Evolutionary conservation across 92 coral and sea anemone genomes (phyloP), one percentile per base, ranked within the genome.

Genomic region (Epizoanthus ramosus): DNA sequence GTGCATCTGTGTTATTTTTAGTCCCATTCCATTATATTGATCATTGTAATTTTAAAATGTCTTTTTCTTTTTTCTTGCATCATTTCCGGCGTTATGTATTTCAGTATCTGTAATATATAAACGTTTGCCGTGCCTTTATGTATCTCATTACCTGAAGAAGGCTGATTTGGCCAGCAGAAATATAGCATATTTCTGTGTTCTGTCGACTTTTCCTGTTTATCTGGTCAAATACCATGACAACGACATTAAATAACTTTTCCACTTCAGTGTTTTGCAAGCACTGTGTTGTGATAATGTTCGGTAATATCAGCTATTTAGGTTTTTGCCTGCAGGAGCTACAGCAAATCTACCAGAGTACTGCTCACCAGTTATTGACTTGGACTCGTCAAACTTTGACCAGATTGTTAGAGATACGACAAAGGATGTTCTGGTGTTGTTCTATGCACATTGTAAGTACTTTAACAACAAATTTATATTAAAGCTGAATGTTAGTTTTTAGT

Each of bases 371-470:
- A 63, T 74, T 50, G 85, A 86, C 43, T 59, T 93, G 70, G 98
- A 93, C 79, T 43, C 90, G 3, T 84, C 95, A 56, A 91, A 93
- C 83, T 93, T 93, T 89, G 93, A 93, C 35, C 85, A 85, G 23
- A 53, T 95, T 16, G 97, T 87, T 54, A 45, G 87, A 71, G 90
- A 93, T 84, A 53, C 81, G 17, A 85, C 70, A 54, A 95, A 93
- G n/a, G 95, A 95, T 75, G 98, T 95, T 2, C 75, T 95, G 80
- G 97, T 95, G 5, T 95, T 93, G 83, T 95, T 95, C 80, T 95
- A 92, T 87, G 98, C 98, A 12, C 98, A 97, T 57, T 95, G 98
- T 95, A 88, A 88, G 98, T 81, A 72, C 5, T 14, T 28, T 28
- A 28, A 28, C 31, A 28, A 28, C 31, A 28, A n/a, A n/a, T n/a